phyloP scores from a whole-genome alignment of 2,797 vertebrate genomes.

The Hapalemur alaotrensis region DNA sequence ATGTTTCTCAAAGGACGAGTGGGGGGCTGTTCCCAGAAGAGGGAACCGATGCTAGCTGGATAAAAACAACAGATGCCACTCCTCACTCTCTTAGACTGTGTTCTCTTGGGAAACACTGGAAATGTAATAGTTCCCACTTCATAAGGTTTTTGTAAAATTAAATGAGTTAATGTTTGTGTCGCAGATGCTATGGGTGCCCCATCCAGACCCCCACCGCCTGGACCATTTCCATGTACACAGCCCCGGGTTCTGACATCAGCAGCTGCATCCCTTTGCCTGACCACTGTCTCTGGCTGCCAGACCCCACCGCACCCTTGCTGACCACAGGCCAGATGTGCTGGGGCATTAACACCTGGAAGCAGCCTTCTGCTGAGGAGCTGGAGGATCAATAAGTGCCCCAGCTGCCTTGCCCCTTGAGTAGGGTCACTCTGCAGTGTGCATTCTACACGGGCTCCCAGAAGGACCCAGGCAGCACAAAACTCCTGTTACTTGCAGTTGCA shows the following conservation, averaged over 20 bases:
- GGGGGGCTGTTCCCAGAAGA: neutral
- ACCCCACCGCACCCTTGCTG: neutral
- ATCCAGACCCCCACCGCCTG: neutral
- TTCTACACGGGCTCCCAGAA: neutral
- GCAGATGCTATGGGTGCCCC: neutral
- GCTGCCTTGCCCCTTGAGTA: neutral
- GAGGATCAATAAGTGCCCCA: neutral
- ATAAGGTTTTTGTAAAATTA: neutral
- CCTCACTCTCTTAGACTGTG: neutral
- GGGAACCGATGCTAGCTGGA: neutral
- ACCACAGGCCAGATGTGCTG: neutral
- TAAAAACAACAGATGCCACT: constrained; percentile 33
- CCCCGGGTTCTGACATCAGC: neutral
- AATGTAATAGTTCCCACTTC: neutral
- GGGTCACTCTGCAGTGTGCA: neutral
- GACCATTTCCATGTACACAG: rapidly evolving
- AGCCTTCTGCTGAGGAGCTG: neutral
- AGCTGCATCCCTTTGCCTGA: neutral
- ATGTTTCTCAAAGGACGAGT: neutral
- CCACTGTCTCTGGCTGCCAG: neutral
- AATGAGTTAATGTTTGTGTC: neutral
- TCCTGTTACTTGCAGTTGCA: neutral
- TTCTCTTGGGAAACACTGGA: neutral
- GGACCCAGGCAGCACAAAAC: neutral
- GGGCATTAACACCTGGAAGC: neutral